phyloP scores from a whole-genome alignment of 2,888 invertebrate genomes.

The Netelia inedita region DNA sequence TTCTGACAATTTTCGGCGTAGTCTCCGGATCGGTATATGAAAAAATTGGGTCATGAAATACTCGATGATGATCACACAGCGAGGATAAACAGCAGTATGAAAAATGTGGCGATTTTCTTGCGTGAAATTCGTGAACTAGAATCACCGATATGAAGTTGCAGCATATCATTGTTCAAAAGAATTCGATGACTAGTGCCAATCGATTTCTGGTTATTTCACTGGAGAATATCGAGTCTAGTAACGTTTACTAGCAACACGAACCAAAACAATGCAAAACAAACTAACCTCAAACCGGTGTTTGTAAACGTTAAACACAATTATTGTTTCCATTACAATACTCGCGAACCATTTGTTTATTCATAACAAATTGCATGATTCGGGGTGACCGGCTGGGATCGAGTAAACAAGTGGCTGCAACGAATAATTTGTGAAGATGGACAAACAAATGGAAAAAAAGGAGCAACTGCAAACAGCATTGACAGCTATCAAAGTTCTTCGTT shows the following conservation, averaged over 20 bases:
- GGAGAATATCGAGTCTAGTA: too few relatives aligned
- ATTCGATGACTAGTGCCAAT: background rate
- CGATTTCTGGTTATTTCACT: too few relatives aligned
- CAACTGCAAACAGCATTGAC: constrained; percentile 91
- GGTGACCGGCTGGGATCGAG: background rate
- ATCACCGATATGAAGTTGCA: background rate
- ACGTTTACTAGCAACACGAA: background rate
- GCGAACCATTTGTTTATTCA: too few relatives aligned
- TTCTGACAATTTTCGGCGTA: constrained; percentile 55
- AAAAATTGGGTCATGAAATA: constrained; percentile 22
- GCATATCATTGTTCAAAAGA: background rate
- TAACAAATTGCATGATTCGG: too few relatives aligned
- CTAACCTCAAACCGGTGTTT: background rate
- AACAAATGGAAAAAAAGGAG: constrained; percentile 86
- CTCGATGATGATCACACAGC: background rate
- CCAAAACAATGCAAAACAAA: background rate
- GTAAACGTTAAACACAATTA: background rate
- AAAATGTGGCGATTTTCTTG: too few relatives aligned
- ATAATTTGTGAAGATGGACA: constrained; percentile 19
- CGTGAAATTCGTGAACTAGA: background rate
- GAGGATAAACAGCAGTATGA: background rate
- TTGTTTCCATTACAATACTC: background rate
- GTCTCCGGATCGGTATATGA: constrained; percentile 43
- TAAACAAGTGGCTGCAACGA: background rate
- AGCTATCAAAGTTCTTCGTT: constrained; percentile 91